Evolutionary conservation across 2,888 invertebrate species (phyloP).

Genomic region (Tethea ocularis): DNA sequence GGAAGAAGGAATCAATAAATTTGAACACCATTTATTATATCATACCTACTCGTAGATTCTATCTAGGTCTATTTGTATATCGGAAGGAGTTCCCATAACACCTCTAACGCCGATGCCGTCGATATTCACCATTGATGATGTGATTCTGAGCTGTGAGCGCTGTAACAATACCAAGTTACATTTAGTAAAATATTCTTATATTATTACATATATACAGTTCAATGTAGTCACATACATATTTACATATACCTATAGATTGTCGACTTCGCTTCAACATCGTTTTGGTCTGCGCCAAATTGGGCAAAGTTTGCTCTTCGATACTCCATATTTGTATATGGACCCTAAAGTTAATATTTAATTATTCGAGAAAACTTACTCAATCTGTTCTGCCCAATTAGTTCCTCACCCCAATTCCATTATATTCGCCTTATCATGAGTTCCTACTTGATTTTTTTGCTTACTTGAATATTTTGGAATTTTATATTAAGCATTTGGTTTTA

Average conservation of each 20-base stretch:
- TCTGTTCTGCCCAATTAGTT: conserved; percentile 33
- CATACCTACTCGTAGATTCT: no score
- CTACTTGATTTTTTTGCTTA: background rate
- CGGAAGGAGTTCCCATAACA: no score
- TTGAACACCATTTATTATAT: no score
- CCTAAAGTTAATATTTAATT: conserved; percentile 34
- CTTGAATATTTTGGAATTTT: no score
- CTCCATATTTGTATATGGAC: conserved; percentile 23
- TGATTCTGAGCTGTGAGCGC: no score
- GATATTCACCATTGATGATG: no score
- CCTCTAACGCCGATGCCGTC: no score
- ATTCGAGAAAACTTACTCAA: conserved; percentile 21
- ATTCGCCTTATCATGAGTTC: conserved; percentile 14
- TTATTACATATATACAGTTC: background rate
- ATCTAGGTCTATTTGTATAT: no score
- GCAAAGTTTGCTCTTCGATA: conserved; percentile 18
- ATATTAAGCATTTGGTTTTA: no score
- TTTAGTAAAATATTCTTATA: background rate
- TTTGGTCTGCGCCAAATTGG: conserved; percentile 14
- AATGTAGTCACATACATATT: no score
- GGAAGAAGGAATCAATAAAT: no score
- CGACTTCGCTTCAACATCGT: background rate
- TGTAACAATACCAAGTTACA: background rate
- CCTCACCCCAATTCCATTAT: conserved; percentile 14
- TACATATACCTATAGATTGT: background rate